Percentiles rank a stretch among this genome's conserved stretches.
phyloP scores from a whole-genome alignment of 2,888 invertebrate species.

The Macrosiphum euphorbiae region DNA sequence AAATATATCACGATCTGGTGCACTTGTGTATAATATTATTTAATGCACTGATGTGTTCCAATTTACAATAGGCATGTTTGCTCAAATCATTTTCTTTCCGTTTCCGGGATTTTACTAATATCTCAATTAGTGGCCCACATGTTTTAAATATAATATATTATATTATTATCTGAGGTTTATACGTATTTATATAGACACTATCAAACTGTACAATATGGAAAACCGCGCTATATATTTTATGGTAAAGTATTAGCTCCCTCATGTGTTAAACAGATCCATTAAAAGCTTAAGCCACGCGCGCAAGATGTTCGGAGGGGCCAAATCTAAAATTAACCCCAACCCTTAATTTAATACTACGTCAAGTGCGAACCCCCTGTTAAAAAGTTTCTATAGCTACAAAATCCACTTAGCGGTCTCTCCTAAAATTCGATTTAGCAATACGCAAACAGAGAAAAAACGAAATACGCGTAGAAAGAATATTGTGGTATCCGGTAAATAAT shows the following conservation, averaged over 20 bases:
- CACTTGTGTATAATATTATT: too few relatives aligned
- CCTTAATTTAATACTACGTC: constrained; percentile 44
- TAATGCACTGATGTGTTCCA: neutral
- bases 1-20: too few relatives aligned
- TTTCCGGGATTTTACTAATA: neutral
- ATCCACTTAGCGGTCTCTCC: constrained; percentile 49
- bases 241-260: constrained; percentile 46
- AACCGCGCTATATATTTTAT: neutral
- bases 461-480: neutral
- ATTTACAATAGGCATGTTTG: neutral
- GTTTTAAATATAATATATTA: neutral
- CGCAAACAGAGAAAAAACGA: neutral
- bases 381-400: constrained; percentile 45
- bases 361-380: constrained; percentile 50
- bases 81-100: neutral
- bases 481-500: neutral
- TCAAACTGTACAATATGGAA: constrained; percentile 16
- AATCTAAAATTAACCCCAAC: constrained; percentile 58
- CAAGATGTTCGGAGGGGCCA: neutral
- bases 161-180: neutral
- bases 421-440: constrained; percentile 36
- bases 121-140: neutral
- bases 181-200: neutral
- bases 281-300: constrained; percentile 49
- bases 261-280: constrained; percentile 59